Base-by-base conservation (phyloP, 2,113 vertebrate species). In the Spea multiplicata region DNA sequence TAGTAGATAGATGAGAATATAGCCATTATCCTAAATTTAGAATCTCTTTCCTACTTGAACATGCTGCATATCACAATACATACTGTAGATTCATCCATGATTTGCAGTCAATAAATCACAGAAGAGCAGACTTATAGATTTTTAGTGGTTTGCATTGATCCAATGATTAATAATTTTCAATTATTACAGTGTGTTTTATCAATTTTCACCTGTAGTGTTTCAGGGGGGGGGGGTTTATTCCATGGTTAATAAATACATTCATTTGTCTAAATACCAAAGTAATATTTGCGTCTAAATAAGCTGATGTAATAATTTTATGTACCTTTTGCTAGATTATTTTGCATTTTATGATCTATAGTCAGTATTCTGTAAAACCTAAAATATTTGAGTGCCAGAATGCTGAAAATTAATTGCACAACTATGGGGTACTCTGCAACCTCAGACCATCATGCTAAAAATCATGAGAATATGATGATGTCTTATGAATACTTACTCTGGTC, bases 241-340 rank as follows among this genome's bases (percentile, higher is more conserved):
- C 30, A 30, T 30, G 30, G 30, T 30, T 30, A 30, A 30, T 62
- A 7, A 16, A 64, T 73, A 3, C 50, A 46, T 14, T 30, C 6
- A 45, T 65, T 30, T 50, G n/a, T 50, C 10, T 74, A 46, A 45
- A 80, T 74, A 80, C 78, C 78, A 80, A 80, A 80, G 78, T 80
- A 68, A 59, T 47, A 67, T 59, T 55, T 73, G 16, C 59, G 59
- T 59, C 46, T 49, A 61, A 53, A 14, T 55, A 67, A 73, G 52
- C 66, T 76, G 8, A 68, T 48, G 52, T 61, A 45, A 49, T 50
- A 70, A 14, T 64, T 61, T 59, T 59, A 59, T 13, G 4, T 12
- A 13, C 4, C 8, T 8, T 59, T 59, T 59, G 4, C 55, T 59
- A 59, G 4, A 2, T 2, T 45, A 30, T 30, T 30, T 30, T 30